Evolutionary conservation across 2,888 invertebrate species (phyloP), one percentile per base, ranked within the genome.

Genomic region (Schizotus pectinicornis): DNA sequence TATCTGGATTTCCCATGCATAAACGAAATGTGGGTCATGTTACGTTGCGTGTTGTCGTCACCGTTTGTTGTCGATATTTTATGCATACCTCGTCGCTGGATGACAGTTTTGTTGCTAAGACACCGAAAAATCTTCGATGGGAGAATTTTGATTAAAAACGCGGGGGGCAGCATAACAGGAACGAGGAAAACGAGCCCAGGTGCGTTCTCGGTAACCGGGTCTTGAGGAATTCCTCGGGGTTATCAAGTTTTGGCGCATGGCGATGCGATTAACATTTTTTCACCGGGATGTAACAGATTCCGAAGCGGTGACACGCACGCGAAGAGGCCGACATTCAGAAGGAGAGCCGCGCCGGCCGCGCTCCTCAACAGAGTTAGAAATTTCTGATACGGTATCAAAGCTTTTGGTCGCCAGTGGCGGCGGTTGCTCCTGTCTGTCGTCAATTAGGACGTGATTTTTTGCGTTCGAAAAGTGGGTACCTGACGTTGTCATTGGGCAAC

Each of bases 1-100:
- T 57, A 51, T 57, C 51, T 57, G 51, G 51, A 57, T 57, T 57
- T 57, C 57, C 57, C 57, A 57, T 57, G 47, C 46, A 45, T 48
- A 55, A 9, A 48, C 41, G 41, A 52, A 57, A 57, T 57, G 52
- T 57, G 52, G 57, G 57, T 57, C 57, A 57, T 37, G 52, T 57
- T 57, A 47, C 57, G 47, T 57, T 57, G 52, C 57, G 47, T 57
- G 52, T 51, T 52, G 57, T 57, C 48, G 46, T 51, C 47, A 43
- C 5, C 22, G 22, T 2, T 22, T 22, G 35, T 39, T 38, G 39
- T 52, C 34, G 51, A 47, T 57, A 46, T 51, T 57, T 51, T 46
- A 41, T 51, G 31, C 46, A 48, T 53, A 42, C 41, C 32, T 22
- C 5, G 22, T 22, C 31, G 41, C 35, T 47, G 54, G 48, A n/a